Evolutionary conservation across 2,888 invertebrate species (phyloP).

Genomic region (Chrysolina haemoptera): DNA sequence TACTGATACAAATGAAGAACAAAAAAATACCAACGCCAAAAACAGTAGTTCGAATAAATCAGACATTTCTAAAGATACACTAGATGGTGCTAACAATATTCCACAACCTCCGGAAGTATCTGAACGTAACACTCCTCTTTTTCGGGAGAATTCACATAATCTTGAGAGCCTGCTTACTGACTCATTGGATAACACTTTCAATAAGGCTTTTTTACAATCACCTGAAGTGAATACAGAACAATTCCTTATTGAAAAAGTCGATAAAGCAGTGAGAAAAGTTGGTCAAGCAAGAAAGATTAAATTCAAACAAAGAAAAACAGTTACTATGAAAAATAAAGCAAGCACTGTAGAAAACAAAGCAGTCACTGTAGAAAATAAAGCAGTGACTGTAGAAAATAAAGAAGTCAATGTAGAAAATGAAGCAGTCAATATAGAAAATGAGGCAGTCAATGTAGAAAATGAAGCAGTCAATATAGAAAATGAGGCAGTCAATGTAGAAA

Average conservation of each 20-base stretch:
- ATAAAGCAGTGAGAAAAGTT: constrained; percentile 42
- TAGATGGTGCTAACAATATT: neutral
- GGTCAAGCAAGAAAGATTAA: constrained; percentile 38
- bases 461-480: constrained; percentile 24
- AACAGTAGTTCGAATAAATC: neutral
- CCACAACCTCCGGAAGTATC: neutral
- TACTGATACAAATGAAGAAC: constrained; percentile 9
- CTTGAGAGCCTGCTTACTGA: neutral
- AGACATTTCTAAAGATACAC: neutral
- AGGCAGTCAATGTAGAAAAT: constrained; percentile 18
- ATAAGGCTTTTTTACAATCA: constrained; percentile 3
- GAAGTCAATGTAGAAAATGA: constrained; percentile 18
- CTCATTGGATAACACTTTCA: neutral
- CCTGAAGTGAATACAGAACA: neutral
- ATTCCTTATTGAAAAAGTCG: neutral
- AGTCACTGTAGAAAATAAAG: constrained; percentile 25
- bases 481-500: constrained; percentile 24
- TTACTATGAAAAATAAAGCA: constrained; percentile 20
- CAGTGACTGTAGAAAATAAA: constrained; percentile 24
- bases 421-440: constrained; percentile 28
- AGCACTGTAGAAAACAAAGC: constrained; percentile 20
- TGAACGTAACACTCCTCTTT: neutral
- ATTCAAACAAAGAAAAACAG: constrained; percentile 32
- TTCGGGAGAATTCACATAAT: neutral
- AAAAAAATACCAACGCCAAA: neutral